Percentiles rank a stretch among this genome's conserved stretches.
Evolutionary conservation across 2,113 vertebrate genomes (phyloP).

Genomic region (Elgaria multicarinata): DNA sequence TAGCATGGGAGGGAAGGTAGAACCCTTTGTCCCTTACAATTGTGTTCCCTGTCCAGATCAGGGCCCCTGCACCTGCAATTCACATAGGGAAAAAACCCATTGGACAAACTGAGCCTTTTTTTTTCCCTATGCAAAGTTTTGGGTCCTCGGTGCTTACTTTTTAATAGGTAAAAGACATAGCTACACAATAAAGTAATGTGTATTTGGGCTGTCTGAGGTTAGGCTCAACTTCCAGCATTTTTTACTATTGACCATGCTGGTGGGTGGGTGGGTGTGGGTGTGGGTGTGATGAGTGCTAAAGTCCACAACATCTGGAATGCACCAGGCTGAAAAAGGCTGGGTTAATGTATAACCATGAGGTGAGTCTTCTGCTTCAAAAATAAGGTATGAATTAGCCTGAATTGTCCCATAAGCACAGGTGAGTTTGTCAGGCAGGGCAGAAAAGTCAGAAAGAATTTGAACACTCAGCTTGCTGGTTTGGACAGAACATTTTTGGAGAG

Average conservation of each 20-base stretch:
- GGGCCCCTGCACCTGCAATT: too few relatives aligned
- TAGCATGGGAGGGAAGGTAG: too few relatives aligned
- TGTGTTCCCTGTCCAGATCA: too few relatives aligned
- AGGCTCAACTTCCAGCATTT: not conserved
- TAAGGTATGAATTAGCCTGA: not conserved
- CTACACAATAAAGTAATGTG: too few relatives aligned
- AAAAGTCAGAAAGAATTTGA: not conserved
- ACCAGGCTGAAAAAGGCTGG: not conserved
- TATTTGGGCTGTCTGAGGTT: too few relatives aligned
- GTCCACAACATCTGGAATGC: not conserved
- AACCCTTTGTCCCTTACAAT: too few relatives aligned
- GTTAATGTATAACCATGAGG: not conserved
- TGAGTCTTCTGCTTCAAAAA: not conserved
- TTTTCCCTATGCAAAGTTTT: too few relatives aligned
- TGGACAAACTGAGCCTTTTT: too few relatives aligned
- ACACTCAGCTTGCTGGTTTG: not conserved
- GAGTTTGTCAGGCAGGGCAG: not conserved
- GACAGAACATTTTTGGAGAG: not conserved
- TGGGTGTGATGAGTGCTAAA: not conserved
- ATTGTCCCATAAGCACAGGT: not conserved
- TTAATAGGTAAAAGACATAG: too few relatives aligned
- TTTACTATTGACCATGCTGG: not conserved
- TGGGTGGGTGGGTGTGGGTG: too few relatives aligned
- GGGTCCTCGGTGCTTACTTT: too few relatives aligned
- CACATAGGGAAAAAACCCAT: too few relatives aligned